Evolutionary conservation across 2,888 invertebrate genomes (phyloP).

Genomic region (Epinotia nisella): DNA sequence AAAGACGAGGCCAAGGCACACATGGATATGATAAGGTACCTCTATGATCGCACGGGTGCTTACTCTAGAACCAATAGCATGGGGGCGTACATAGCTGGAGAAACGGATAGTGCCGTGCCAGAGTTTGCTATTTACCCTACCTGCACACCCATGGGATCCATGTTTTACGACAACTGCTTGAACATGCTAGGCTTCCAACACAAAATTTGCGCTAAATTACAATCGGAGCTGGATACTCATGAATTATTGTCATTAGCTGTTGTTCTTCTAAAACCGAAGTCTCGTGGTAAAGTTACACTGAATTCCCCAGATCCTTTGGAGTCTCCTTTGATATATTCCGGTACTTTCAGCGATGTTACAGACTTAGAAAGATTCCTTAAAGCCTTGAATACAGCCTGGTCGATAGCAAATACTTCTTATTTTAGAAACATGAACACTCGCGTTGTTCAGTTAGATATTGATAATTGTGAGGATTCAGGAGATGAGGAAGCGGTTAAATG

Average conservation of each 20-base stretch:
- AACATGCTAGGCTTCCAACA: slow-evolving; percentile 58
- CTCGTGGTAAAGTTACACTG: slow-evolving; percentile 65
- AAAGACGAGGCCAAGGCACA: slow-evolving; percentile 48
- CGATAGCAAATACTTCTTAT: slow-evolving; percentile 61
- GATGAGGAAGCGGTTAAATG: slow-evolving; percentile 76
- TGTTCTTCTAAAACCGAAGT: slow-evolving; percentile 70
- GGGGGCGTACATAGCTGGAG: slow-evolving; percentile 60
- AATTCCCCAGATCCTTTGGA: slow-evolving; percentile 57
- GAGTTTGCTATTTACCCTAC: slow-evolving; percentile 71
- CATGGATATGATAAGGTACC: slow-evolving; percentile 65
- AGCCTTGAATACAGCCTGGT: slow-evolving; percentile 59
- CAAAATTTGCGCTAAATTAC: slow-evolving; percentile 59
- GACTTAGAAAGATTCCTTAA: slow-evolving; percentile 64
- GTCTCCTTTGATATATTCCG: slow-evolving; percentile 66
- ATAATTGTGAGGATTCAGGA: slow-evolving; percentile 57
- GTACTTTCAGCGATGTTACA: slow-evolving; percentile 61
- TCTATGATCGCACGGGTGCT: slow-evolving; percentile 63
- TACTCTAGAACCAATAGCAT: slow-evolving; percentile 62
- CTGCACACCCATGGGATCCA: slow-evolving; percentile 56
- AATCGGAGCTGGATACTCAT: slow-evolving; percentile 53
- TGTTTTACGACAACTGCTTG: slow-evolving; percentile 57
- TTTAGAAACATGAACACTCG: slow-evolving; percentile 61
- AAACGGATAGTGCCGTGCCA: slow-evolving; percentile 56
- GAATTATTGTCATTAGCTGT: slow-evolving; percentile 67
- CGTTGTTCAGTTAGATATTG: slow-evolving; percentile 59